These are phyloP conservation scores for Muscina levida DNA, from an alignment of 2,888 invertebrate species.

Conservation along the genomic window DNA sequence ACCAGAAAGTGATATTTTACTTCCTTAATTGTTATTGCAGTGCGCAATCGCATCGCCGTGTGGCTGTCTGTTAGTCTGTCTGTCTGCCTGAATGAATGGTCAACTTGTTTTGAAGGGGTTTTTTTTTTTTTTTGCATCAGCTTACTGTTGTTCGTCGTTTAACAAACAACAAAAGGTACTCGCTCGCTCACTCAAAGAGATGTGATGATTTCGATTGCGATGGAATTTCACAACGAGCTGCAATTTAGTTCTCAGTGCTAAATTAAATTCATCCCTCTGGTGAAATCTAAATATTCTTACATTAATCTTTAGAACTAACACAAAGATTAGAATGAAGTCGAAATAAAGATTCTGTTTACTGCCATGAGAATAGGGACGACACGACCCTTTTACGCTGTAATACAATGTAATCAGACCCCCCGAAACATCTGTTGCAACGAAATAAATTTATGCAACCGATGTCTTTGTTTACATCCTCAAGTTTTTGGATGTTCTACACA, in stretches of 20 bases:
- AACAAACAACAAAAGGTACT: background rate
- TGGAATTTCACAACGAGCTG: conserved; percentile 40
- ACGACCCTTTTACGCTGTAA: background rate
- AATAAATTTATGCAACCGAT: conserved; percentile 46
- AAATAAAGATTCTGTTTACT: conserved; percentile 12
- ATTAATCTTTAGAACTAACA: conserved; percentile 13
- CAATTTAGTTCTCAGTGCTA: conserved; percentile 16
- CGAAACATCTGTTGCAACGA: conserved; percentile 55
- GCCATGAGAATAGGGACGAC: conserved; percentile 1
- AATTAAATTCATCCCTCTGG: conserved; percentile 11
- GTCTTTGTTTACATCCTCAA: conserved; percentile 27
- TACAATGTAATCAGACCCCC: conserved; percentile 13
- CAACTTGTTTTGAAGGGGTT: conserved; percentile 12
- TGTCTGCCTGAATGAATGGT: conserved; percentile 28
- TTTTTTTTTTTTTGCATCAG: background rate
- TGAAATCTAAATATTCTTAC: background rate
- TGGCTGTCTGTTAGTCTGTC: conserved; percentile 37
- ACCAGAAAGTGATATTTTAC: conserved; percentile 60
- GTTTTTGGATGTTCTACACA: background rate
- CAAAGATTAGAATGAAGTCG: conserved; percentile 17
- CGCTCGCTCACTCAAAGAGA: conserved; percentile 18
- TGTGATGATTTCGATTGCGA: conserved; percentile 2
- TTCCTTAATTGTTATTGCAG: conserved; percentile 53
- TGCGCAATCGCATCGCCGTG: conserved; percentile 2
- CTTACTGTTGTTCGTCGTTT: too few species aligned